Conservation (phyloP, 2,113 vertebrate genomes). For the Dasypus novemcinctus region DNA sequence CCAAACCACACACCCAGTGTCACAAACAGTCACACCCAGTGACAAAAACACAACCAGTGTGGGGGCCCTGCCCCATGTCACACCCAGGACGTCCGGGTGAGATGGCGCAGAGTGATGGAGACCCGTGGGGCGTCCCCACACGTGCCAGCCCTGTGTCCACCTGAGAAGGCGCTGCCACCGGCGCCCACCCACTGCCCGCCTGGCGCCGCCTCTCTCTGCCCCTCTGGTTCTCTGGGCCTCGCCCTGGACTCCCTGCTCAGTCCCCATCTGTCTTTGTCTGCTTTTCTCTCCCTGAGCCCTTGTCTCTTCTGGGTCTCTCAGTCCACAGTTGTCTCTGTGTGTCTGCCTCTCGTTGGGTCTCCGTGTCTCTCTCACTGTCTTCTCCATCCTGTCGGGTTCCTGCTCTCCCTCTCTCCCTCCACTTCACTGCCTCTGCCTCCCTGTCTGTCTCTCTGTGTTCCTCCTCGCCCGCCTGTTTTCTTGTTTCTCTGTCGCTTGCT, state of each 20-base stretch:
- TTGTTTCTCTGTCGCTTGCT: background rate
- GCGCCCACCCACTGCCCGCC: background rate
- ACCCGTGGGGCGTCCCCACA: background rate
- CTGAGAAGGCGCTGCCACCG: background rate
- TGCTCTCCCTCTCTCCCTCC: background rate
- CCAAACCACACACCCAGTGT: conserved; percentile 41
- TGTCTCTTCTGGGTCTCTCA: background rate
- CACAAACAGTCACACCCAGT: conserved; percentile 39
- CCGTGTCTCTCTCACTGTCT: background rate
- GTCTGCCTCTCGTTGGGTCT: background rate
- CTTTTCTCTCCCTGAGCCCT: background rate
- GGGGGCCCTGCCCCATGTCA: background rate
- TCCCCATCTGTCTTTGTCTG: background rate
- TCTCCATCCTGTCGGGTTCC: too few species aligned
- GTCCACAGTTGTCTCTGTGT: background rate
- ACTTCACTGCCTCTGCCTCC: background rate
- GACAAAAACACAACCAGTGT: conserved; percentile 41
- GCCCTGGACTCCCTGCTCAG: background rate
- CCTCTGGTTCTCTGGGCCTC: background rate
- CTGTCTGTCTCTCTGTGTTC: background rate
- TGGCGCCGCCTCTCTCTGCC: rapidly evolving
- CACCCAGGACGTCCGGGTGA: background rate
- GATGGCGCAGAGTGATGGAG: background rate
- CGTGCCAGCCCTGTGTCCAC: rapidly evolving
- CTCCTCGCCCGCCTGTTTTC: background rate